A percentile compares a stretch with the other conserved stretches of the same genome.
phyloP scores from a whole-genome alignment of 1,140 invertebrate species.

The Dreissena polymorpha region DNA sequence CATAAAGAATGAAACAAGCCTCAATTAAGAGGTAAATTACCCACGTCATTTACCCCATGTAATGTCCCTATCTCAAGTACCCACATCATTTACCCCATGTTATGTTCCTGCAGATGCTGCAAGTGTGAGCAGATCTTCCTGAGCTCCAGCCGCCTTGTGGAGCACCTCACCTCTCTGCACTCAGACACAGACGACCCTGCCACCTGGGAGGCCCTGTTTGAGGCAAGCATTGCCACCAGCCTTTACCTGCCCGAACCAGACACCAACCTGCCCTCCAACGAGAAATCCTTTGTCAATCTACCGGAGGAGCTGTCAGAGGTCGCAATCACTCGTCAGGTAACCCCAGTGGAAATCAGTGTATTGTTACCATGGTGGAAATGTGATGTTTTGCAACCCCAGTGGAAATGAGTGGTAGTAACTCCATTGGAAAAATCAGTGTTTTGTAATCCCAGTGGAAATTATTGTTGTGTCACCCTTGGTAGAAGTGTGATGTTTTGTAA shows the following conservation, averaged over 20 bases:
- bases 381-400: too few species aligned
- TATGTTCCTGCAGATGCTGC: constrained; percentile 59
- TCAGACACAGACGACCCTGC: constrained; percentile 45
- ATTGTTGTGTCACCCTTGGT: too few species aligned
- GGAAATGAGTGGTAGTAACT: too few species aligned
- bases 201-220: constrained; percentile 69
- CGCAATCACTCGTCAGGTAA: constrained; percentile 16
- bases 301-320: constrained; percentile 68
- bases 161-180: constrained; percentile 73
- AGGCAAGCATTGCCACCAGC: constrained; percentile 70
- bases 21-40: too few species aligned
- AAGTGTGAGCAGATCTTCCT: constrained; percentile 69
- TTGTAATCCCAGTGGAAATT: too few species aligned
- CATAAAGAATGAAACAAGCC: too few species aligned
- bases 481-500: too few species aligned
- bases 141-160: constrained; percentile 72
- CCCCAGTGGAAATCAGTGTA: too few species aligned
- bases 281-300: constrained; percentile 70
- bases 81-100: too few species aligned
- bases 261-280: constrained; percentile 52
- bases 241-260: constrained; percentile 77
- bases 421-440: too few species aligned
- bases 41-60: too few species aligned
- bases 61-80: too few species aligned
- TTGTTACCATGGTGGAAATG: background rate